Conservation (phyloP, 2,113 vertebrate genomes). For the Myotis brandtii region DNA sequence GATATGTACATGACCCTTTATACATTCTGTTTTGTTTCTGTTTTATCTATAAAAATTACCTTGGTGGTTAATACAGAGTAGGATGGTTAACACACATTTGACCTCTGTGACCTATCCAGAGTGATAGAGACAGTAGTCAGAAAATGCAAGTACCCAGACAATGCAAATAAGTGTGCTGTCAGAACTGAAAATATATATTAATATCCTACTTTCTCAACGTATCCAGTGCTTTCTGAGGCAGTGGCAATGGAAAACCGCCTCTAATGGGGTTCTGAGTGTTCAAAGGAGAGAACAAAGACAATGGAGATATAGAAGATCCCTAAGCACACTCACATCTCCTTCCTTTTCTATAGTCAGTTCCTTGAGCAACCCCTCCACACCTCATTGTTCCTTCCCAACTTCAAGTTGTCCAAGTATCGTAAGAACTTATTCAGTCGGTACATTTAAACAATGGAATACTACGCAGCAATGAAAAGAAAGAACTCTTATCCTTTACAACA, state of each 20-base stretch:
- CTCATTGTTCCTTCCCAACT: not conserved
- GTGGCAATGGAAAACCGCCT: not conserved
- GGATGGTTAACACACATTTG: not conserved
- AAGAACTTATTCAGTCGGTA: not conserved
- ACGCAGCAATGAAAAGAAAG: too few species aligned
- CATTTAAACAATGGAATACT: too few species aligned
- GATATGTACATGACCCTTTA: not conserved
- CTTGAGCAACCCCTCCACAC: not conserved
- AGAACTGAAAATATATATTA: not conserved
- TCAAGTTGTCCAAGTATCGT: not conserved
- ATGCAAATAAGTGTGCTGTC: not conserved
- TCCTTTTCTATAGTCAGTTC: not conserved
- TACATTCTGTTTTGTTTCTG: not conserved
- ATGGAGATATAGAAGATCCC: not conserved
- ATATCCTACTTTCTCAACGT: not conserved
- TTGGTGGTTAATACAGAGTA: not conserved
- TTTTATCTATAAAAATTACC: slow-evolving; percentile 42
- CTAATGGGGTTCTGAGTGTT: not conserved
- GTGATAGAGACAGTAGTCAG: not conserved
- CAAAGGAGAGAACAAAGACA: not conserved
- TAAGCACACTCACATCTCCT: not conserved
- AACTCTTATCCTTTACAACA: too few species aligned
- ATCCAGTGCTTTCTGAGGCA: not conserved
- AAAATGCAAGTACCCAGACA: not conserved
- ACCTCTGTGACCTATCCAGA: not conserved